Conservation (phyloP, 2,113 vertebrate species). For the Coturnix japonica region DNA sequence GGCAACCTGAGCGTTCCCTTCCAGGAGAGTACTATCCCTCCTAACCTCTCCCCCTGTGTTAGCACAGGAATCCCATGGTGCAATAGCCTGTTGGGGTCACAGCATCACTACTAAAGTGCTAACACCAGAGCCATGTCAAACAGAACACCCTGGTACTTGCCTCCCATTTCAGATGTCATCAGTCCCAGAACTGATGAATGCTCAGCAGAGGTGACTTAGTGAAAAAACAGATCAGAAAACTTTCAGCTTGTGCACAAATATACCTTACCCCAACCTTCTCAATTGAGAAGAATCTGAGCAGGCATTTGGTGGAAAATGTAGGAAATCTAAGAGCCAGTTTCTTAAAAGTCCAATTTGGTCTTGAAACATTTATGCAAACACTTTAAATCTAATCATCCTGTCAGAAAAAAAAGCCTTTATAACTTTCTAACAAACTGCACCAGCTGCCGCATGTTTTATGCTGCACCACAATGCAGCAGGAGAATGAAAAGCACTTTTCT, state of each 20-base stretch:
- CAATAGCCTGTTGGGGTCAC: background rate
- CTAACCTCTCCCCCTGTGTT: background rate
- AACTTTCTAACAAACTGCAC: background rate
- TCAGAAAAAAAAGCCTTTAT: background rate
- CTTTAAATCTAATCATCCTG: background rate
- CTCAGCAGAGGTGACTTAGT: background rate
- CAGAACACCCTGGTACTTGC: background rate
- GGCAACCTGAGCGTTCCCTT: background rate
- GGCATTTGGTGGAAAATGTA: background rate
- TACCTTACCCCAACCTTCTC: background rate
- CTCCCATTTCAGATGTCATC: background rate
- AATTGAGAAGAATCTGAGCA: background rate
- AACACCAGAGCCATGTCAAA: background rate
- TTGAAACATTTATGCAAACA: background rate
- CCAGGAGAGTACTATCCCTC: background rate
- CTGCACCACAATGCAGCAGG: rapidly evolving
- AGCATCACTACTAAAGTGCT: background rate
- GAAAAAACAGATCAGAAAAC: background rate
- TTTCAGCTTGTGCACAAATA: background rate
- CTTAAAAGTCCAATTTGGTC: background rate
- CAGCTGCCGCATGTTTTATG: background rate
- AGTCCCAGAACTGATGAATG: background rate
- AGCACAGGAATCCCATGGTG: background rate
- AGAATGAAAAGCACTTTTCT: rapidly evolving
- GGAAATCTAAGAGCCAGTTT: background rate